Percentiles rank a stretch among this genome's conserved stretches.
These are phyloP conservation scores for Ypsolopha scabrella DNA, from an alignment of 2,888 invertebrate genomes.

Conservation along the genomic window DNA sequence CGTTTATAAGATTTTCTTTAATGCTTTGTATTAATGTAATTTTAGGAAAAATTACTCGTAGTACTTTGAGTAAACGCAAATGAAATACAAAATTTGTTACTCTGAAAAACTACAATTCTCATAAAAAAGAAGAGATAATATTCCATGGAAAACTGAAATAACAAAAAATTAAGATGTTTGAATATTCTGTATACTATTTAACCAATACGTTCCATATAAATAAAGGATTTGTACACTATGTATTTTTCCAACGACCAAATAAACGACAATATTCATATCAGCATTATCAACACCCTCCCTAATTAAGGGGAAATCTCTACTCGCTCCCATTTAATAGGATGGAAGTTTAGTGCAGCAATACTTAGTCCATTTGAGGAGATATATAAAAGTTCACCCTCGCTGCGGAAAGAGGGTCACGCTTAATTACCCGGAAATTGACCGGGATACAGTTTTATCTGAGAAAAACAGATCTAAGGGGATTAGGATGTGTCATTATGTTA, in stretches of 20 bases:
- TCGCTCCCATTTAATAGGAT: constrained; percentile 43
- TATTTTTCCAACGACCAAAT: constrained; percentile 12
- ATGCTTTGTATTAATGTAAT: no score
- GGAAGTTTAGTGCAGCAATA: constrained; percentile 41
- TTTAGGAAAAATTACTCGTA: no score
- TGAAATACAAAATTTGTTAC: no score
- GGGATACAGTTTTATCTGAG: constrained; percentile 52
- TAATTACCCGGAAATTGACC: constrained; percentile 70
- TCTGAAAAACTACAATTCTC: no score
- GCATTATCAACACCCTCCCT: constrained; percentile 38
- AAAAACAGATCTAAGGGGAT: constrained; percentile 44
- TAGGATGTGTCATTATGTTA: constrained; percentile 33
- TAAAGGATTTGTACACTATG: no score
- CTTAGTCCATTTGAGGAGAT: constrained; percentile 42
- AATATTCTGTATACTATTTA: no score
- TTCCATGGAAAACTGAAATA: no score
- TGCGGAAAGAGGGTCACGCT: constrained; percentile 61
- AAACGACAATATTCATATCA: constrained; percentile 18
- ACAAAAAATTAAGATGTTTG: no score
- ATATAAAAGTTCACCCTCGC: constrained; percentile 61
- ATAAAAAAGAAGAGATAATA: no score
- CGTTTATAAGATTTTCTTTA: no score
- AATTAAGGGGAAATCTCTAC: constrained; percentile 35
- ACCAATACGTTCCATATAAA: no score
- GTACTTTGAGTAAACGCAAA: no score